Conservation (phyloP, 2,888 invertebrate genomes). For the Melanotus villosus region DNA sequence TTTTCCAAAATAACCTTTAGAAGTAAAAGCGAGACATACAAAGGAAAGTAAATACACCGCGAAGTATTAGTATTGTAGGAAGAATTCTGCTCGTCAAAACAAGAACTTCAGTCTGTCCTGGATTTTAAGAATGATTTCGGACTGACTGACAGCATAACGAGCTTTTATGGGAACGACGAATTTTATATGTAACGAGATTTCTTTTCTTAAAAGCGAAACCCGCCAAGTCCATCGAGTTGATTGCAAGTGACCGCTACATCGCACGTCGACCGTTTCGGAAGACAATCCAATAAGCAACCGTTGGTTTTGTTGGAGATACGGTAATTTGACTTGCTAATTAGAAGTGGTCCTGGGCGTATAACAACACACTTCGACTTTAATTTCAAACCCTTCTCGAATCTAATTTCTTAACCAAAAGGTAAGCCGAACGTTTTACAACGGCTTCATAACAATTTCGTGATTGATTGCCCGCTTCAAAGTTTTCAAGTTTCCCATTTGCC, state of each 20-base stretch:
- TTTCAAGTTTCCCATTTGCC: constrained; percentile 32
- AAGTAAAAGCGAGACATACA: background rate
- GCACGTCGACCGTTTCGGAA: constrained; percentile 1
- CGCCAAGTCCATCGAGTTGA: constrained; percentile 31
- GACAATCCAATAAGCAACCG: constrained; percentile 21
- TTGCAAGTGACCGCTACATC: constrained; percentile 28
- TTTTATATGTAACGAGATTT: constrained; percentile 5
- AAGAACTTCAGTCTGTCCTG: background rate
- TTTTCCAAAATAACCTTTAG: background rate
- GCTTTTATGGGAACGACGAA: background rate
- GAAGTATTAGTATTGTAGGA: background rate
- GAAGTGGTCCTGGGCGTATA: background rate
- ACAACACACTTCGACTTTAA: background rate
- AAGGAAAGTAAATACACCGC: background rate
- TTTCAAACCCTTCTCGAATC: background rate
- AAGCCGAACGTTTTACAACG: background rate
- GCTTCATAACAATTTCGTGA: constrained; percentile 27
- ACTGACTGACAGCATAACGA: constrained; percentile 7
- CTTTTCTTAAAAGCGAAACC: background rate
- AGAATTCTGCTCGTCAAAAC: background rate
- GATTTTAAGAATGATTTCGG: background rate
- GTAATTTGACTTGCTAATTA: constrained; percentile 31
- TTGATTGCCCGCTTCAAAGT: constrained; percentile 28
- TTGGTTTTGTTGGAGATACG: background rate
- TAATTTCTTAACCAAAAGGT: background rate